Conservation (phyloP, 1,140 invertebrate genomes). For the Drosophila orena region DNA sequence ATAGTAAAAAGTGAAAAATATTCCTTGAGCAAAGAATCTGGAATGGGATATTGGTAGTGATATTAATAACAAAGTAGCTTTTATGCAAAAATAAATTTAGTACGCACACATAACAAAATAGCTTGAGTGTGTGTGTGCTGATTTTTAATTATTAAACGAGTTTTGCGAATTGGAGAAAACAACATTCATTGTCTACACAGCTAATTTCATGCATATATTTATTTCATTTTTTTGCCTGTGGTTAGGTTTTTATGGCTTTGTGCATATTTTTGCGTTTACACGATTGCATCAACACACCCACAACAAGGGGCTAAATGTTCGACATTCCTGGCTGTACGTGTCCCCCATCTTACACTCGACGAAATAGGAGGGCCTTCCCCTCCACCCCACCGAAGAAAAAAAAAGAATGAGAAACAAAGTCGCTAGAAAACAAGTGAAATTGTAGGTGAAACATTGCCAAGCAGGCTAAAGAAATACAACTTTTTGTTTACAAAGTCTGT, state of each 20-base stretch:
- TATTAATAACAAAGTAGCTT: neutral
- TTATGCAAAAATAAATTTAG: constrained; percentile 50
- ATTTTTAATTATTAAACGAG: constrained; percentile 80
- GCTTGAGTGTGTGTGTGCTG: constrained; percentile 18
- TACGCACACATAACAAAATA: neutral
- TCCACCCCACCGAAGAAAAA: neutral
- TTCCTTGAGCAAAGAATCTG: neutral
- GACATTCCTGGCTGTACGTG: constrained; percentile 23
- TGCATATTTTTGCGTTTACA: constrained; percentile 79
- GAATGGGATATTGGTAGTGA: neutral
- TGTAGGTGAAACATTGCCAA: neutral
- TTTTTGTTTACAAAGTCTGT: constrained; percentile 58
- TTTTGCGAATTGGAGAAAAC: constrained; percentile 64
- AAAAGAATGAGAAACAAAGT: neutral
- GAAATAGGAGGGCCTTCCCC: neutral
- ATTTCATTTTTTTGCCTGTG: constrained; percentile 76
- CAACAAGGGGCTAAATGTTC: constrained; percentile 43
- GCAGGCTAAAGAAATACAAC: constrained; percentile 45
- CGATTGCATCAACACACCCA: constrained; percentile 44
- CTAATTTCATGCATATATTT: constrained; percentile 64
- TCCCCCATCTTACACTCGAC: neutral
- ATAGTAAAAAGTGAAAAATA: neutral
- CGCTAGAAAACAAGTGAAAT: constrained; percentile 3
- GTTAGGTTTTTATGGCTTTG: constrained; percentile 69
- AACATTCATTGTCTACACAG: constrained; percentile 66